Conservation (phyloP, 1,140 invertebrate species). For the Ditylenchus dipsaci region DNA sequence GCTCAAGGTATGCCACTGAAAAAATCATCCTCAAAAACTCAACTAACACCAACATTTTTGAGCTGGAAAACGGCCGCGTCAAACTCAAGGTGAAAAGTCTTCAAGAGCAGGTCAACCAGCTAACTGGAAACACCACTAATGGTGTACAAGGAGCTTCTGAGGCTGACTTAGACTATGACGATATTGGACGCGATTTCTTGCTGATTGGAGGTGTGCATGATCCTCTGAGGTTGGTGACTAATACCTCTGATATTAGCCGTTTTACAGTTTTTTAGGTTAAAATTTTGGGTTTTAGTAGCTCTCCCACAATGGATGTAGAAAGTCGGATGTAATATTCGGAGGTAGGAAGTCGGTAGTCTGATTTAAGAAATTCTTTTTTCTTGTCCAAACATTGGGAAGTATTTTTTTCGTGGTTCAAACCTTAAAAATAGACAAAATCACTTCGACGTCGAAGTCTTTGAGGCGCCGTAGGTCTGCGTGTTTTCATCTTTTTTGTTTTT, state of each 20-base stretch:
- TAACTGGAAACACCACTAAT: conserved; percentile 19
- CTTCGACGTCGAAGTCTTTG: too few species aligned
- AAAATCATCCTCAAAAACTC: background rate
- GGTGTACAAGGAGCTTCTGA: conserved; percentile 28
- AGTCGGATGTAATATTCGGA: too few species aligned
- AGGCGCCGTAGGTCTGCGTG: too few species aligned
- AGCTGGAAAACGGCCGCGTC: conserved; percentile 49
- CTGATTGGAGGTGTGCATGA: conserved; percentile 48
- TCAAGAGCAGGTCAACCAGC: conserved; percentile 31
- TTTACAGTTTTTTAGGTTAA: conserved; percentile 13
- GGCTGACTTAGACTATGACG: conserved; percentile 48
- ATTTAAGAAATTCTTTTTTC: too few species aligned
- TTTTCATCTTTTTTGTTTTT: too few species aligned
- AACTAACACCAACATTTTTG: conserved; percentile 11
- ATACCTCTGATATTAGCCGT: background rate
- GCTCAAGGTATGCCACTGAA: conserved; percentile 34
- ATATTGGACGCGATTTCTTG: conserved; percentile 47
- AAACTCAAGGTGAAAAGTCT: conserved; percentile 45
- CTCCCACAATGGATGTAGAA: too few species aligned
- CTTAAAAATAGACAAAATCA: too few species aligned
- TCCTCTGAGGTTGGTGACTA: conserved; percentile 3
- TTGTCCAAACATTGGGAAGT: too few species aligned
- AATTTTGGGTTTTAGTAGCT: too few species aligned
- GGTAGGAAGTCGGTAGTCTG: too few species aligned
- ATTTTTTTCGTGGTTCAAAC: too few species aligned